Base-by-base conservation (phyloP, 23 tunicate species). In the Diplosoma virens region DNA sequence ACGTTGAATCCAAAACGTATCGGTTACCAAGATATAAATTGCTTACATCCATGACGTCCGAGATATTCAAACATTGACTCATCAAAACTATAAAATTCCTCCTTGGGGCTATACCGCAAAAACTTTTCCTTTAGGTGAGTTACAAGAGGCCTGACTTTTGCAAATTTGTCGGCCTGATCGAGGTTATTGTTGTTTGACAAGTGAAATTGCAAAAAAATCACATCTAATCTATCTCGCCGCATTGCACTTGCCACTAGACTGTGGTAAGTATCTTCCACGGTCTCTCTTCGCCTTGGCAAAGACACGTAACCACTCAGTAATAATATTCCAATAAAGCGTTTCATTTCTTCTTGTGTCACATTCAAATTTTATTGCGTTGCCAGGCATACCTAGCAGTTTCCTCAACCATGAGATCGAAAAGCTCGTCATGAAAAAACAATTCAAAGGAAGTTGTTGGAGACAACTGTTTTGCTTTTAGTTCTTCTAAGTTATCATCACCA, bases 21-120 rank as follows among this genome's bases (percentile, higher is more conserved):
- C 33, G 35, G 70, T 63, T 63, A 26, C 14, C 70, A 34, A 4
- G 35, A 4, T n/a, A 63, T 6, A 63, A 63, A 63, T 29, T 63
- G 70, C 70, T 63, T 63, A n/a, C 33, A 63, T 25, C 70, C 70
- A 63, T 63, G 70, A n/a, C 70, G 70, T n/a, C 70, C 70, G 29
- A 6, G 29, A 63, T 63, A 63, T n/a, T 63, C 70, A n/a, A 34
- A 25, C 70, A 63, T 63, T 63, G 70, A 63, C 35, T 63, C 70
- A n/a, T 63, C 70, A 63, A 63, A 63, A 36, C 70, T 28, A n/a
- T 28, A 63, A 63, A 63, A 63, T 29, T 63, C 70, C 20, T 63
- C 35, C 4, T n/a, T n/a, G n/a, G 20, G 70, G 3, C 35, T 11
- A 28, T 63, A 5, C 29, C 29, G 70, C 35, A 6, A n/a, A 63